Base-by-base conservation (phyloP, 2,797 vertebrate species). In the Urophycis tenuis region DNA sequence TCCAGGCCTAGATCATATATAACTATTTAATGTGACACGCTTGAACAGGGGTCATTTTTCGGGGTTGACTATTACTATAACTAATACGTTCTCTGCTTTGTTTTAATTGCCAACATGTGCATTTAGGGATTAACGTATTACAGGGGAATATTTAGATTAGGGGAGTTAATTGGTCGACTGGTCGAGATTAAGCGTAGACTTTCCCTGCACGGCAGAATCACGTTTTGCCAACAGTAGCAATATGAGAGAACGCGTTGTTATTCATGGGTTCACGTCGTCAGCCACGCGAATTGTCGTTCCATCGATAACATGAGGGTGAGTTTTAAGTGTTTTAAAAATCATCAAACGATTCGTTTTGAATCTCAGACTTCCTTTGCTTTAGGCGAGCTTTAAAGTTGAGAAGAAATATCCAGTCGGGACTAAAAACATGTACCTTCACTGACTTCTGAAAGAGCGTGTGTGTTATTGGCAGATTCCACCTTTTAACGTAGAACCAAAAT, bases 71-170 rank as follows among this genome's bases (percentile, higher is more conserved):
- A 70, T 12, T 70, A 31, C 15, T 17, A 49, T 3, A 22, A 19
- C 30, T 70, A 14, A 12, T 6, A 14, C 53, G 31, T 12, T 70
- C 29, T 31, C 67, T 10, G 67, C 30, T 30, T 31, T n/a, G 8
- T n/a, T 60, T 60, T n/a, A 60, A 60, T 60, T 60, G 53, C 53
- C 7, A 70, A 70, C 31, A 70, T 31, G 31, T 70, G 67, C 67
- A 69, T 77, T 53, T 76, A 74, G 49, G 5, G 39, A 64, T 77
- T 39, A 10, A 22, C 32, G 9, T 15, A 39, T 60, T 60, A 60
- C 25, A 60, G 6, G 53, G 10, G 6, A 2, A n/a, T 53, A 60
- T 60, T n/a, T 60, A 0, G 53, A n/a, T 60, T 60, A 60, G 49
- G 49, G 19, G 8, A 60, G 49, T 60, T 49, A 22, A 49, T 22